Conservation (phyloP, 2,888 invertebrate species). For the Orthosia incerta region DNA sequence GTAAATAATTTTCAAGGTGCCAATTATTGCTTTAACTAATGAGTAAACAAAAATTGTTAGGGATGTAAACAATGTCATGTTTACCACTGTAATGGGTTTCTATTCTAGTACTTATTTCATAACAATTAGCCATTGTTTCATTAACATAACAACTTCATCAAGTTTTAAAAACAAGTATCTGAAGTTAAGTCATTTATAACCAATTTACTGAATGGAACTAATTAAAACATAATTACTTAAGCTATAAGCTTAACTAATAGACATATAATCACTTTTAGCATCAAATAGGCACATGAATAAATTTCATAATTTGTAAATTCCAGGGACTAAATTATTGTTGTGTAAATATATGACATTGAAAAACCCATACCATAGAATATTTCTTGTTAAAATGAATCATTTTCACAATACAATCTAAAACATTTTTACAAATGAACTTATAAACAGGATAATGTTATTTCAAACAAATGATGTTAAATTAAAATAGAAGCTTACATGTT, state of each 20-base stretch:
- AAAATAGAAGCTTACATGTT: not conserved
- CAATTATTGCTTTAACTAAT: not conserved
- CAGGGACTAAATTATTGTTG: not conserved
- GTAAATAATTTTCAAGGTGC: not conserved
- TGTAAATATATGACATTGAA: not conserved
- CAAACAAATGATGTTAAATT: not conserved
- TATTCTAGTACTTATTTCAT: not conserved
- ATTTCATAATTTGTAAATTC: not conserved
- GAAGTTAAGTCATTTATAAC: not conserved
- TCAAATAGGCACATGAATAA: not conserved
- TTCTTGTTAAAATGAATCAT: not conserved
- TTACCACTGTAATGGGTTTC: not conserved
- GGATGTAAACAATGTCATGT: not conserved
- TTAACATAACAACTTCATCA: not conserved
- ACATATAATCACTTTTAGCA: not conserved
- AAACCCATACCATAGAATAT: not conserved
- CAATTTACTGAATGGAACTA: too few species aligned
- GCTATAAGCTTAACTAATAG: not conserved
- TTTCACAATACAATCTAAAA: not conserved
- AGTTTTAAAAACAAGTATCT: not conserved
- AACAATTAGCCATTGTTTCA: not conserved
- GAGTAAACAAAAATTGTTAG: constrained; percentile 10
- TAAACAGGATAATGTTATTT: not conserved
- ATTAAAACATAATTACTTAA: too few species aligned
- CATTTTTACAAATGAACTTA: not conserved